These are phyloP conservation scores for Rugalucina vietnamica DNA, from an alignment of 2,888 invertebrate species.

Conservation along the genomic window DNA sequence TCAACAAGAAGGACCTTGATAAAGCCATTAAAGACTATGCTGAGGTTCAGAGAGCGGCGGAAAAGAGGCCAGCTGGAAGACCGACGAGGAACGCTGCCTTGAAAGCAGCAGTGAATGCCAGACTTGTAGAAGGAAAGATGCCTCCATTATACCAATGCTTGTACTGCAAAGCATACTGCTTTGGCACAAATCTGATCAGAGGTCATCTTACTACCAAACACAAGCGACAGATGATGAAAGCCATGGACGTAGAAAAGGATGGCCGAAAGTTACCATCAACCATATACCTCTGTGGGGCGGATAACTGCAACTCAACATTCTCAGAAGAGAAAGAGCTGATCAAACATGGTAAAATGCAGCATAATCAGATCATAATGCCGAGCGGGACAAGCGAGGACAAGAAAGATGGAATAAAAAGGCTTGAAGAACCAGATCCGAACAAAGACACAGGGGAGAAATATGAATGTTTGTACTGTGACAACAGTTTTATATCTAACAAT, in stretches of 20 bases:
- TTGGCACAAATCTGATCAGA: slow-evolving; percentile 63
- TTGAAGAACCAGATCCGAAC: background rate
- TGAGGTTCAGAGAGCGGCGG: slow-evolving; percentile 43
- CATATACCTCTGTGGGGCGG: slow-evolving; percentile 57
- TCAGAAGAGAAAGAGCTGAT: slow-evolving; percentile 41
- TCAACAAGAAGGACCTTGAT: slow-evolving; percentile 55
- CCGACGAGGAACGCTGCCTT: slow-evolving; percentile 63
- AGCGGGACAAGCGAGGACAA: background rate
- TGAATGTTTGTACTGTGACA: slow-evolving; percentile 61
- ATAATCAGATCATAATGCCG: slow-evolving; percentile 34
- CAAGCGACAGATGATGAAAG: slow-evolving; percentile 42
- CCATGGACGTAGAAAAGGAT: slow-evolving; percentile 59
- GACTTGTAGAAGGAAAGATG: slow-evolving; percentile 46
- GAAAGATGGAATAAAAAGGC: background rate
- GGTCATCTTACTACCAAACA: slow-evolving; percentile 56
- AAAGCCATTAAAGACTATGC: slow-evolving; percentile 60
- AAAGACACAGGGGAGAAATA: slow-evolving; percentile 42
- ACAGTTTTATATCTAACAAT: slow-evolving; percentile 33
- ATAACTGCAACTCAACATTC: slow-evolving; percentile 38
- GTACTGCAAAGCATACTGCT: slow-evolving; percentile 55
- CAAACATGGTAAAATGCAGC: slow-evolving; percentile 59
- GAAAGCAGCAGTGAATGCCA: slow-evolving; percentile 56
- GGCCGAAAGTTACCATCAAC: slow-evolving; percentile 29
- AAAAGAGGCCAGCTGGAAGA: slow-evolving; percentile 41
- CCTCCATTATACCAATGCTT: slow-evolving; percentile 65